phyloP scores from a whole-genome alignment of 2,888 invertebrate species.

The Xestobium rufovillosum region DNA sequence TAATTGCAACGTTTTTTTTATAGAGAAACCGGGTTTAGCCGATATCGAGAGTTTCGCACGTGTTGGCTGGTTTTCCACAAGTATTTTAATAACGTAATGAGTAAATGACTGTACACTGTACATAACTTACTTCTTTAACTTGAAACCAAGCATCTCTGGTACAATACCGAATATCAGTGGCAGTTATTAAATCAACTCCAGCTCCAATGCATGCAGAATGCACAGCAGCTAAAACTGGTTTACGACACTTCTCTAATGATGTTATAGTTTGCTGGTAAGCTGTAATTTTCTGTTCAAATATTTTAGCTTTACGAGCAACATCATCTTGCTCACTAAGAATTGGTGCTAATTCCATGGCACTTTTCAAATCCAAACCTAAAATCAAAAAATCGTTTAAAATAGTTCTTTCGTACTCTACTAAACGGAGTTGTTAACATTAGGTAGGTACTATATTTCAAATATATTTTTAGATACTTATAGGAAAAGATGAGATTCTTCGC shows the following conservation, averaged over 20 bases:
- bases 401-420: no score
- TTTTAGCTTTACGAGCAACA: slow-evolving; percentile 66
- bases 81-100: no score
- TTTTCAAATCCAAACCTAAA: slow-evolving; percentile 66
- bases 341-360: slow-evolving; percentile 51
- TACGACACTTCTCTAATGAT: slow-evolving; percentile 77
- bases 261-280: slow-evolving; percentile 71
- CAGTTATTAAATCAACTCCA: slow-evolving; percentile 80
- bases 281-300: slow-evolving; percentile 55
- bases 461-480: no score
- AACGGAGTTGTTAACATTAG: no score
- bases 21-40: no score
- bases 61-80: no score
- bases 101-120: no score
- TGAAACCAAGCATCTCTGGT: slow-evolving; percentile 85
- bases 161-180: slow-evolving; percentile 85
- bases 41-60: no score
- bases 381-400: no score
- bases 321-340: slow-evolving; percentile 61
- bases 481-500: no score
- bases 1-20: no score
- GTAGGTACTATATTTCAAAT: no score
- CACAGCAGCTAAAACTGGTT: slow-evolving; percentile 83
- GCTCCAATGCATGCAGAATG: slow-evolving; percentile 90
- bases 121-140: slow-evolving; percentile 72